Percentiles rank a stretch among this genome's conserved stretches.
phyloP scores from a whole-genome alignment of 2,113 vertebrate genomes.

The Hippocampus comes region DNA sequence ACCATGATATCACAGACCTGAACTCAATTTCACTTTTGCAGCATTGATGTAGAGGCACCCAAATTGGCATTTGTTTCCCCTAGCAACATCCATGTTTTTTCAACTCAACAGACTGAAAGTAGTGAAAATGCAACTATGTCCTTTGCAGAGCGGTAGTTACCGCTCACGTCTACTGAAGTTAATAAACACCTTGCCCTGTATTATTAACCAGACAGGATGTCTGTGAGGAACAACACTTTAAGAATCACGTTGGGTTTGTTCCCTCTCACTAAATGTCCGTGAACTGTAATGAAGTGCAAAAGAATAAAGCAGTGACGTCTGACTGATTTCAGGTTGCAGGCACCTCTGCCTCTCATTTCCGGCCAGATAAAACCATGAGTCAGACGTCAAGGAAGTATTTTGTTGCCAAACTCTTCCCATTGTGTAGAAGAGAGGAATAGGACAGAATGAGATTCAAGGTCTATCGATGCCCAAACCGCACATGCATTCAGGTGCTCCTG shows the following conservation, averaged over 20 bases:
- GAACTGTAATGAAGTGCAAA: conserved; percentile 27
- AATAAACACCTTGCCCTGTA: conserved; percentile 51
- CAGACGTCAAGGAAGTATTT: conserved; percentile 50
- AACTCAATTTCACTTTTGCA: no score
- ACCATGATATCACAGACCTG: no score
- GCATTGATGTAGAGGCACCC: no score
- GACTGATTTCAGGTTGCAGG: conserved; percentile 50
- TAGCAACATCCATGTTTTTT: not conserved
- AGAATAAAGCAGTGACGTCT: conserved; percentile 14
- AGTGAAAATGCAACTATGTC: conserved; percentile 1
- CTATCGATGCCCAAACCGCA: conserved; percentile 28
- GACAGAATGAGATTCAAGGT: conserved; percentile 43
- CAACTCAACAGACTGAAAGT: not conserved
- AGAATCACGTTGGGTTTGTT: conserved; percentile 4
- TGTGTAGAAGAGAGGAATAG: conserved; percentile 31
- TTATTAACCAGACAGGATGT: conserved; percentile 54
- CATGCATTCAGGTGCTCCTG: conserved; percentile 45
- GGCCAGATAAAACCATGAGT: conserved; percentile 29
- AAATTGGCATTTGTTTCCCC: no score
- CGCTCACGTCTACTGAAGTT: conserved; percentile 31
- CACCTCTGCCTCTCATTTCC: conserved; percentile 14
- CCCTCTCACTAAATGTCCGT: conserved; percentile 36
- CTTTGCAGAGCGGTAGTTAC: conserved; percentile 38
- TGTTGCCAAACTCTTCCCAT: conserved; percentile 47
- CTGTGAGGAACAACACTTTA: conserved; percentile 55